Conservation (phyloP, 2,797 vertebrate genomes). For the Mormyrus proboscirostris region DNA sequence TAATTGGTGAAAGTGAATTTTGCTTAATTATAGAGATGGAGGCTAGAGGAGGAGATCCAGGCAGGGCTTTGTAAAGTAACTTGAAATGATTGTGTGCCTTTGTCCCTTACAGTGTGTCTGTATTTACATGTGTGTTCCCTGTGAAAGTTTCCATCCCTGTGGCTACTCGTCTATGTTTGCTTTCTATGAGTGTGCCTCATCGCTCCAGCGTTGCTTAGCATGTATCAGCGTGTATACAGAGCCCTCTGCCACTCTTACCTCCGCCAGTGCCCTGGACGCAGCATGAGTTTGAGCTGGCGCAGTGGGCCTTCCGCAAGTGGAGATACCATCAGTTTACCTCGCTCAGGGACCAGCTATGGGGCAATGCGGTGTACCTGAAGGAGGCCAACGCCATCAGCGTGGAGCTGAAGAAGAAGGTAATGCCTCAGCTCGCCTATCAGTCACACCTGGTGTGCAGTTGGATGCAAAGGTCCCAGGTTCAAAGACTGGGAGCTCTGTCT, state of each 20-base stretch:
- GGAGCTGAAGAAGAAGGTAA: constrained; percentile 95
- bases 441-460: background rate
- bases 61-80: background rate
- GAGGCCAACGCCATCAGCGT: constrained; percentile 97
- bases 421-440: background rate
- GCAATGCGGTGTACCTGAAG: constrained; percentile 93
- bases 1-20: background rate
- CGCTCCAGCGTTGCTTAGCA: background rate
- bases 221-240: background rate
- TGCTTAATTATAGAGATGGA: background rate
- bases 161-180: background rate
- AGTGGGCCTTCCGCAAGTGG: constrained; percentile 98
- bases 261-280: constrained; percentile 85
- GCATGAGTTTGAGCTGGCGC: constrained; percentile 85
- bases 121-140: background rate
- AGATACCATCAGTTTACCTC: constrained; percentile 97
- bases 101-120: background rate
- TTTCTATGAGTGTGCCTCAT: background rate
- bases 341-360: constrained; percentile 91
- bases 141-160: background rate
- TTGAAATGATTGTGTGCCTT: background rate
- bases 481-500: background rate
- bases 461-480: background rate
- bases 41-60: background rate
- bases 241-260: background rate